Evolutionary conservation across 2,888 invertebrate species (phyloP), one percentile per base, ranked within the genome.

Genomic region (Panopea generosa): DNA sequence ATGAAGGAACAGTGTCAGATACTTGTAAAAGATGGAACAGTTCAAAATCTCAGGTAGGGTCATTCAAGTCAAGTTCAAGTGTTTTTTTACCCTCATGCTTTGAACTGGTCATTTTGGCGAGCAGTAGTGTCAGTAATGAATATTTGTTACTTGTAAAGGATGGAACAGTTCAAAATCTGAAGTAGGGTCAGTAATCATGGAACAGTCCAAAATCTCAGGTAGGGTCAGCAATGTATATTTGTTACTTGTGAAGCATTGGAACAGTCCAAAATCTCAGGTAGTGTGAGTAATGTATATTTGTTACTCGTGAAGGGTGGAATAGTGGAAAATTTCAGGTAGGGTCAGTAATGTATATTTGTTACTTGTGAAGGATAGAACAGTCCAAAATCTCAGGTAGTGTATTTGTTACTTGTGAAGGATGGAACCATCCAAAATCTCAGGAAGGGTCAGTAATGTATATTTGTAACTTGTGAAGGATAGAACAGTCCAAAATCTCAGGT

Each of bases 21-120:
- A 27, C 84, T 89, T 52, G 87, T 89, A 6, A 82, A 60, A 29
- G 88, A 87, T n/a, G 90, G 90, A 18, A 87, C 89, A 29, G 88
- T 90, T 11, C 83, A 84, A 22, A 77, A 86, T 14, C 77, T 90
- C 16, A 76, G 69, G 90, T 90, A 68, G n/a, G n/a, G n/a, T n/a
- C n/a, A n/a, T n/a, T n/a, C n/a, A n/a, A n/a, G n/a, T n/a, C n/a
- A n/a, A n/a, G n/a, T n/a, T n/a, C n/a, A n/a, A n/a, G n/a, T n/a
- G n/a, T n/a, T n/a, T n/a, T n/a, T n/a, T n/a, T n/a, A n/a, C n/a
- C n/a, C n/a, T n/a, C n/a, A n/a, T n/a, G n/a, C n/a, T n/a, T n/a
- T n/a, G n/a, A n/a, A n/a, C n/a, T n/a, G n/a, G n/a, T 53, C 80
- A 84, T 60, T 83, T 87, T 49, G 90, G 90, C 70, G 75, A 63